phyloP scores from a whole-genome alignment of 2,113 vertebrate species.

The Cyanocitta stelleri region DNA sequence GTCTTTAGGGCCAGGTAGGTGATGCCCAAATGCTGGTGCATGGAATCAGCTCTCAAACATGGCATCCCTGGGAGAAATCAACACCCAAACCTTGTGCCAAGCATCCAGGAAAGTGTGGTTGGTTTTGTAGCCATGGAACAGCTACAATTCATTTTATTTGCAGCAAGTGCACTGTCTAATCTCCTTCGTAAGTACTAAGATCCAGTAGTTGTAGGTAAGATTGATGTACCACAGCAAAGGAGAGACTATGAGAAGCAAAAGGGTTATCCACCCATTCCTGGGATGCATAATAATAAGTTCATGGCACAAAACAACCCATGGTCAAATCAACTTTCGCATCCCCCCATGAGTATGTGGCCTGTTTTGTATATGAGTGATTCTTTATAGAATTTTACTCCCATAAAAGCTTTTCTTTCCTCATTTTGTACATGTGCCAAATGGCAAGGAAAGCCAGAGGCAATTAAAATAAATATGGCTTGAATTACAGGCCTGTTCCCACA shows the following conservation, averaged over 20 bases:
- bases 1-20: not conserved
- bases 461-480: conserved; percentile 25
- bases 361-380: not conserved
- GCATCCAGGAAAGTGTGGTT: not conserved
- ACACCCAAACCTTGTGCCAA: not conserved
- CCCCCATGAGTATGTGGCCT: not conserved
- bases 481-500: not conserved
- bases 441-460: not conserved
- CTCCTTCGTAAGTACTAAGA: not conserved
- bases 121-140: not conserved
- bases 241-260: not conserved
- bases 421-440: conserved; percentile 5
- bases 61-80: not conserved
- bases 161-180: not conserved
- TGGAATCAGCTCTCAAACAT: not conserved
- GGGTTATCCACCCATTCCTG: not conserved
- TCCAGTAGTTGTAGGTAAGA: not conserved
- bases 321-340: not conserved
- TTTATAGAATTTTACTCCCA: conserved; percentile 15
- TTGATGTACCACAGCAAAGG: not conserved
- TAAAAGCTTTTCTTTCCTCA: conserved; percentile 7
- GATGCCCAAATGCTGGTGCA: not conserved
- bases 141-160: not conserved
- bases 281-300: not conserved
- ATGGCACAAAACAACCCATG: not conserved